phyloP scores from a whole-genome alignment of 2,888 invertebrate species.

The Callyntrura sp. region DNA sequence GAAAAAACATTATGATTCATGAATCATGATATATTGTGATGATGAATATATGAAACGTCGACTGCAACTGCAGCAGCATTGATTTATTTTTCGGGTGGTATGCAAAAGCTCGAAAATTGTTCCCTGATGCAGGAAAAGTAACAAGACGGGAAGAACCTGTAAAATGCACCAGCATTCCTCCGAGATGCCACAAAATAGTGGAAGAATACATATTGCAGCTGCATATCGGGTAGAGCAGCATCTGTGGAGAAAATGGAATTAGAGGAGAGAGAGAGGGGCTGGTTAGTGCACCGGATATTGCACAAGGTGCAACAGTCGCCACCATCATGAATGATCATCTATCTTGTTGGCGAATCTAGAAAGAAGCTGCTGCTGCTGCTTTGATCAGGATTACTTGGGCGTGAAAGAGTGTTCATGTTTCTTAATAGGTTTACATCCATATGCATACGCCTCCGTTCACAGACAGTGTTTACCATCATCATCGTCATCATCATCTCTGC shows the following conservation, averaged over 20 bases:
- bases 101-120: neutral
- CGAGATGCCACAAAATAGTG: neutral
- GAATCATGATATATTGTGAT: neutral
- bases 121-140: constrained; percentile 22
- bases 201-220: too few species aligned
- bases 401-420: constrained; percentile 43
- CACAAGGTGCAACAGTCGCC: constrained; percentile 50
- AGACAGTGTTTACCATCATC: neutral
- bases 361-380: neutral
- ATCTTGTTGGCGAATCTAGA: constrained; percentile 44
- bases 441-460: neutral
- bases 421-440: constrained; percentile 39
- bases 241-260: constrained; percentile 63
- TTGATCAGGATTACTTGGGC: constrained; percentile 52
- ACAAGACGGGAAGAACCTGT: constrained; percentile 2
- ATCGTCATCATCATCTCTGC: neutral
- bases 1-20: neutral
- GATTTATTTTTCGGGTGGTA: constrained; percentile 38
- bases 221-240: neutral
- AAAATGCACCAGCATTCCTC: neutral
- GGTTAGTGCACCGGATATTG: constrained; percentile 67
- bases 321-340: constrained; percentile 24
- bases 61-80: constrained; percentile 42
- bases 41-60: constrained; percentile 36
- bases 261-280: constrained; percentile 16